Evolutionary conservation across 2,113 vertebrate genomes (phyloP).

Genomic region (Rostratula benghalensis): DNA sequence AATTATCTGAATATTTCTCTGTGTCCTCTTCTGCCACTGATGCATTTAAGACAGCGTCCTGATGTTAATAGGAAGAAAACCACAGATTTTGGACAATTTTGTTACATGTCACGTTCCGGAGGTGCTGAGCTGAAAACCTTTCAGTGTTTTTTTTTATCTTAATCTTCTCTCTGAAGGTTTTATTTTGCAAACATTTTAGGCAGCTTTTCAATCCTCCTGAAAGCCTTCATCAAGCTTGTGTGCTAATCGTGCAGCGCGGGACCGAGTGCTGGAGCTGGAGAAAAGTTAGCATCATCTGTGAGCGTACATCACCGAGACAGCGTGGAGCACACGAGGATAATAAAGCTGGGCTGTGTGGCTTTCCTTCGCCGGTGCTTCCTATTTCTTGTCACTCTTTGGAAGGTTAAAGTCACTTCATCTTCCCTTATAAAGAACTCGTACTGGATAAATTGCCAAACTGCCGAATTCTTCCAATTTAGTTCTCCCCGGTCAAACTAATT

Average conservation of each 20-base stretch:
- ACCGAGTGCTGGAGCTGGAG: background rate
- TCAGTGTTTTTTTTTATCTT: background rate
- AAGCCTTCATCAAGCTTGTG: background rate
- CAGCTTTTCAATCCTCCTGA: background rate
- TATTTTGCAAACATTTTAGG: conserved; percentile 23
- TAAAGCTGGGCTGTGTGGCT: background rate
- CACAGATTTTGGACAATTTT: background rate
- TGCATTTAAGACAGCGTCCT: background rate
- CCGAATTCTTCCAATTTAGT: background rate
- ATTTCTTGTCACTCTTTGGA: conserved; percentile 1
- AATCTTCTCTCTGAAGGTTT: conserved; percentile 10
- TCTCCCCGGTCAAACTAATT: background rate
- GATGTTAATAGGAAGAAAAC: background rate
- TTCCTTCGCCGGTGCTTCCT: background rate
- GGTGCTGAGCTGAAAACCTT: background rate
- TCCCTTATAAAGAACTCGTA: background rate
- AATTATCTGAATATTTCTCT: conserved; percentile 40
- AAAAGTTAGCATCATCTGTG: background rate
- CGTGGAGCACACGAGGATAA: background rate
- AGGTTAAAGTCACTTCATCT: background rate
- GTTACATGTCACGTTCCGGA: background rate
- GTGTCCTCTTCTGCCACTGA: background rate
- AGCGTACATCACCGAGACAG: background rate
- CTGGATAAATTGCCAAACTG: background rate
- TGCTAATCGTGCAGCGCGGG: background rate